Evolutionary conservation across 2,888 invertebrate genomes (phyloP).

Genomic region (Pterostichus madidus): DNA sequence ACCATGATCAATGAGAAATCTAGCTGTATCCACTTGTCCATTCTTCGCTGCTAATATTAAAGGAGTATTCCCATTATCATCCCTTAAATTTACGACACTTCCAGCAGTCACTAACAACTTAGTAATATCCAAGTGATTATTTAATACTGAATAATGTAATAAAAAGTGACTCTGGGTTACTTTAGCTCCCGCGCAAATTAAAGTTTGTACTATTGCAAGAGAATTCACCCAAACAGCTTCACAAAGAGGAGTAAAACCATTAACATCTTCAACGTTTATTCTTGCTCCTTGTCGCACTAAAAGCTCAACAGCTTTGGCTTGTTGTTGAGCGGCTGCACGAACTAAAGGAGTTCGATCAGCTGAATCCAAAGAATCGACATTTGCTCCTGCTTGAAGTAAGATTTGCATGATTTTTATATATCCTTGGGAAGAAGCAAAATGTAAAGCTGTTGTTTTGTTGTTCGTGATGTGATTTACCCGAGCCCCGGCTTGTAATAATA

Average conservation of each 20-base stretch:
- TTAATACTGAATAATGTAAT: conserved; percentile 84
- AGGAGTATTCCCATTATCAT: conserved; percentile 85
- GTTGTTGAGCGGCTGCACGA: conserved; percentile 76
- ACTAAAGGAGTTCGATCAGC: conserved; percentile 78
- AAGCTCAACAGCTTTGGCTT: conserved; percentile 76
- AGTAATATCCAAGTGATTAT: conserved; percentile 81
- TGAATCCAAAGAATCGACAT: conserved; percentile 75
- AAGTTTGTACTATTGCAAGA: conserved; percentile 79
- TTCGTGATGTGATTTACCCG: conserved; percentile 82
- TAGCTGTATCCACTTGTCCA: conserved; percentile 78
- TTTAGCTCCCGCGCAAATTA: conserved; percentile 84
- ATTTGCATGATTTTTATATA: conserved; percentile 78
- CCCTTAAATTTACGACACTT: conserved; percentile 81
- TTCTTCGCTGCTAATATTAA: conserved; percentile 81
- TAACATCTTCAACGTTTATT: conserved; percentile 85
- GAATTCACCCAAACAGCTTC: conserved; percentile 85
- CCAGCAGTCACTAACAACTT: conserved; percentile 80
- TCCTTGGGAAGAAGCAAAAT: conserved; percentile 82
- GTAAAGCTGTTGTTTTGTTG: conserved; percentile 81
- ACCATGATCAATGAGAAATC: conserved; percentile 80
- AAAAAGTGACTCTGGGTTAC: conserved; percentile 85
- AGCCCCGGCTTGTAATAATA: conserved; percentile 79
- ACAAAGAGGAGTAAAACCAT: conserved; percentile 85
- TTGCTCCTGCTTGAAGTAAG: conserved; percentile 74
- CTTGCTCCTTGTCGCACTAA: conserved; percentile 82